Evolutionary conservation across 2,888 invertebrate genomes (phyloP).

Genomic region (Nowickia ferox): DNA sequence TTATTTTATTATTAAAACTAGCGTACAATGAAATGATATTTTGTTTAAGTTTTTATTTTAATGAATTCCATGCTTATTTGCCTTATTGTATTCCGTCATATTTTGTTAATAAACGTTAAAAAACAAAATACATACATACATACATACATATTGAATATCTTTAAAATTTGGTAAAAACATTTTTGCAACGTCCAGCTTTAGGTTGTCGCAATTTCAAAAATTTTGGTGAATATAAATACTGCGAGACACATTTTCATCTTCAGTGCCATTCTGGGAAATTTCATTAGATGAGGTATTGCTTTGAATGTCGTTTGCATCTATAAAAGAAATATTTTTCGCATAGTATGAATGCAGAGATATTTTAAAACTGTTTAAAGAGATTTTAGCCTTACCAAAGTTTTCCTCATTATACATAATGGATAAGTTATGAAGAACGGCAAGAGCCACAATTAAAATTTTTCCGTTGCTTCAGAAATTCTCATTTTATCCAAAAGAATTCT

Average conservation of each 20-base stretch:
- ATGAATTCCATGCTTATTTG: not conserved
- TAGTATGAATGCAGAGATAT: no score
- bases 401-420: constrained; percentile 5
- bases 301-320: constrained; percentile 21
- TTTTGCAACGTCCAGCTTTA: no score
- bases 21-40: not conserved
- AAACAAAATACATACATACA: no score
- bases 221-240: constrained; percentile 10
- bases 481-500: constrained; percentile 39
- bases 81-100: no score
- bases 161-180: no score
- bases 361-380: no score
- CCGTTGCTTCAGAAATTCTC: constrained; percentile 20
- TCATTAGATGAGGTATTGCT: not conserved
- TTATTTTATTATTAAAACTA: no score
- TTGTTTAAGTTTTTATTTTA: not conserved
- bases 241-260: not conserved
- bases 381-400: constrained; percentile 5
- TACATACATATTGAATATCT: no score
- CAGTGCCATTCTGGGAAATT: not conserved
- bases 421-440: constrained; percentile 52
- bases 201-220: not conserved
- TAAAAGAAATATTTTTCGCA: not conserved
- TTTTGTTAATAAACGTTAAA: no score
- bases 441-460: constrained; percentile 37